Conservation (phyloP, 2,888 invertebrate genomes). For the Micoletzkya japonica region DNA sequence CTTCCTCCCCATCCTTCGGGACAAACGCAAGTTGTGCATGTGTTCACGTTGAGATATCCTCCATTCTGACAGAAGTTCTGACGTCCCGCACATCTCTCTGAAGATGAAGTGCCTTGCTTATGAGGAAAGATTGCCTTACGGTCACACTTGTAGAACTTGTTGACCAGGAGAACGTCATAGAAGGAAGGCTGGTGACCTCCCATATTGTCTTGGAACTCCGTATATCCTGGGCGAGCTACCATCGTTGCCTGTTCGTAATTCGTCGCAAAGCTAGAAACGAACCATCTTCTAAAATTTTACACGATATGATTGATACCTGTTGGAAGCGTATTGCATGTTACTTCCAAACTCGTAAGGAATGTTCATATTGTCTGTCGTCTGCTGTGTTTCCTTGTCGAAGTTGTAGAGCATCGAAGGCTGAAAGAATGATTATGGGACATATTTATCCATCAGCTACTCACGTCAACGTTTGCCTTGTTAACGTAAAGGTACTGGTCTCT, state of each 20-base stretch:
- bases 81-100: slow-evolving; percentile 8
- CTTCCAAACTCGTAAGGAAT: slow-evolving; percentile 13
- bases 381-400: slow-evolving; percentile 14
- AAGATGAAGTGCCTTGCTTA: neutral
- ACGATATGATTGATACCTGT: neutral
- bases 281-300: neutral
- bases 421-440: neutral
- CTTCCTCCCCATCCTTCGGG: slow-evolving; percentile 17
- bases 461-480: slow-evolving; percentile 4
- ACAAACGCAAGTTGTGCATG: slow-evolving; percentile 6
- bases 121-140: neutral
- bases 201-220: slow-evolving; percentile 11
- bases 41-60: slow-evolving; percentile 13
- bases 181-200: slow-evolving; percentile 17
- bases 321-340: slow-evolving; percentile 18
- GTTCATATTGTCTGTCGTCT: neutral
- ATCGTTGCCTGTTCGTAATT: neutral
- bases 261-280: neutral
- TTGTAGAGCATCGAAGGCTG: neutral
- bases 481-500: slow-evolving; percentile 12
- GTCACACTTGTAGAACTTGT: slow-evolving; percentile 21
- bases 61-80: slow-evolving; percentile 10
- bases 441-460: neutral
- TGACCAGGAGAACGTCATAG: slow-evolving; percentile 13
- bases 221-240: neutral